These are phyloP conservation scores for Drosophila kurseongensis DNA, from an alignment of 1,140 invertebrate genomes.

Conservation along the genomic window DNA sequence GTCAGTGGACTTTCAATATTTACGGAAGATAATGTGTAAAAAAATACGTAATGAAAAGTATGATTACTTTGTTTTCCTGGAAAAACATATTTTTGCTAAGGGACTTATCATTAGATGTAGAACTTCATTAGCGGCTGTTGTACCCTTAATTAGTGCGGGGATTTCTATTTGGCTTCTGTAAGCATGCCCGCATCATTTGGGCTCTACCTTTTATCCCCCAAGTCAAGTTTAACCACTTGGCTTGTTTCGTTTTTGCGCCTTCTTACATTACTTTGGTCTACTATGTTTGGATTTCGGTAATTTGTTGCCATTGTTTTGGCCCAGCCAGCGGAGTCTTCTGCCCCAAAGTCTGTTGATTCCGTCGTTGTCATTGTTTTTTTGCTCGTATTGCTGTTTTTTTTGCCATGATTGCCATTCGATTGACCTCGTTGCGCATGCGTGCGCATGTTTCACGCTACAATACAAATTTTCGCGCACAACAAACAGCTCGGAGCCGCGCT, in stretches of 20 bases:
- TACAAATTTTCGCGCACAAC: conserved; percentile 69
- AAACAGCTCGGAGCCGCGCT: conserved; percentile 1
- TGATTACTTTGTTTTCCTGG: neutral
- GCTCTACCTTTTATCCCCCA: conserved; percentile 1
- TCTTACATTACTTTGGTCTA: conserved; percentile 27
- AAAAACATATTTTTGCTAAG: neutral
- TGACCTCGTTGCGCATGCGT: conserved; percentile 82
- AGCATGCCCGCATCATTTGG: conserved; percentile 5
- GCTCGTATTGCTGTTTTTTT: conserved; percentile 22
- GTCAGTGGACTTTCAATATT: too few species aligned
- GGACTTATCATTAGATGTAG: neutral
- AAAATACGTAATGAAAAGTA: too few species aligned
- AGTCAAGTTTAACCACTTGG: conserved; percentile 7
- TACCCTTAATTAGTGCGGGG: neutral
- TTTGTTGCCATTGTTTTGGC: conserved; percentile 57
- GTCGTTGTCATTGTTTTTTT: conserved; percentile 39
- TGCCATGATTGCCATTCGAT: conserved; percentile 78
- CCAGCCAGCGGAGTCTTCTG: conserved; percentile 28
- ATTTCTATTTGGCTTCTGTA: conserved; percentile 3
- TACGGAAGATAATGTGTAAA: too few species aligned
- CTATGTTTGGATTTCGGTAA: conserved; percentile 53
- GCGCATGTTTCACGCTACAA: conserved; percentile 81
- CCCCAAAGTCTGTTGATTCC: conserved; percentile 25
- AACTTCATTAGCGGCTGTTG: neutral
- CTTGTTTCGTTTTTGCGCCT: conserved; percentile 10